Evolutionary conservation across 2,888 invertebrate genomes (phyloP), one percentile per base, ranked within the genome.

Genomic region (Heliconius charithonia): DNA sequence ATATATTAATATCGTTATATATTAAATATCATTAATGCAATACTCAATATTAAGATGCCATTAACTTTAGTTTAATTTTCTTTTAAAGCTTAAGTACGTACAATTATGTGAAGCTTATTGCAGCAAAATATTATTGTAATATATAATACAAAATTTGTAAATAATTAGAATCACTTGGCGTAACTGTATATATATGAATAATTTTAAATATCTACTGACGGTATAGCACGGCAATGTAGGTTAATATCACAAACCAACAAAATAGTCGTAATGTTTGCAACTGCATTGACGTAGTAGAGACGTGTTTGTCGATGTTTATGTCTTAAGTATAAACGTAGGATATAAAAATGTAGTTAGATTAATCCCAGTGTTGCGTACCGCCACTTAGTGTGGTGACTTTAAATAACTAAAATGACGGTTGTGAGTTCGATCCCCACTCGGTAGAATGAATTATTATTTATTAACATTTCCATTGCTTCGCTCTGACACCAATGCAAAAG

Each of bases 181-280:
- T 66, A 7, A 22, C 65, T 32, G 32, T 32, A 4, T 9, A 66
- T 10, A 19, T 66, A 32, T 12, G 4, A 66, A 22, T 37, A 37
- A 10, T 66, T 66, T 66, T 66, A 22, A 66, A 66, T 66, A 37
- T 66, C 32, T 66, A 66, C 4, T 66, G 32, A 66, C 7, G 63
- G 6, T 63, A 19, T 27, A 32, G 66, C 10, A 66, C 37, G 6
- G 12, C 66, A 22, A 37, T 37, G n/a, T 66, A 32, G 66, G 67
- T 67, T 67, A 67, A 41, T 67, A 37, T 67, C 13, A 67, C 37
- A n/a, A 37, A 67, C 37, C n/a, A 67, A 37, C 37, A 41, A 25
- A 41, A 25, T 67, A 13, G 25, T 41, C 67, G 41, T 41, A 67
- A 25, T 41, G 41, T 41, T 25, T 67, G 37, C 41, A n/a, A 25